Evolutionary conservation across 64 coral and sea anemone species (phyloP).

Genomic region (Montipora sp.): DNA sequence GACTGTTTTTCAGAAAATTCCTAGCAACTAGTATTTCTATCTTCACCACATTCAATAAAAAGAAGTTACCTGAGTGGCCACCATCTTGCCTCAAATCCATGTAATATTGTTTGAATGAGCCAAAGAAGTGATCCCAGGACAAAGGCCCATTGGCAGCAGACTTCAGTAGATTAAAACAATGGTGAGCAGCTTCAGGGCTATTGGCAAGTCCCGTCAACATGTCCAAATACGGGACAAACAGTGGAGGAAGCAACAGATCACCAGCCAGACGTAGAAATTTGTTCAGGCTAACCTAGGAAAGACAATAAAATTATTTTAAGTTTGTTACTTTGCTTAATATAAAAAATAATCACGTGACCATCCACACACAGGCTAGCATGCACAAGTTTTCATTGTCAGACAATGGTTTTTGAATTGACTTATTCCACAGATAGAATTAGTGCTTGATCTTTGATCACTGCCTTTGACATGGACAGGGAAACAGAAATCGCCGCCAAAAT

Average conservation of each 20-base stretch:
- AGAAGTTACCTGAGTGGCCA: conserved; percentile 61
- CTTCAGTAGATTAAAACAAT: conserved; percentile 96
- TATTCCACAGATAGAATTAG: too few species aligned
- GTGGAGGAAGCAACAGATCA: conserved; percentile 79
- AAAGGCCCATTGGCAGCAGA: conserved; percentile 78
- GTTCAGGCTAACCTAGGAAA: conserved; percentile 74
- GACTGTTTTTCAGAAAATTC: too few species aligned
- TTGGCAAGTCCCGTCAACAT: conserved; percentile 89
- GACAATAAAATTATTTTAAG: background rate
- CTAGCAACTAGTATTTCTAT: too few species aligned
- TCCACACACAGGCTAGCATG: too few species aligned
- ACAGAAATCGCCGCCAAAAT: too few species aligned
- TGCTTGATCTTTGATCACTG: too few species aligned
- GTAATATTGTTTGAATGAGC: conserved; percentile 94
- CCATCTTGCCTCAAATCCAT: conserved; percentile 89
- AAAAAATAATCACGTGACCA: too few species aligned
- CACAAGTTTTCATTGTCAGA: too few species aligned
- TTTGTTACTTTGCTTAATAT: too few species aligned
- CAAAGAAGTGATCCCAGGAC: conserved; percentile 99
- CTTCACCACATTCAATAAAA: too few species aligned
- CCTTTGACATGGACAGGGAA: too few species aligned
- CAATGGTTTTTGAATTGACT: too few species aligned
- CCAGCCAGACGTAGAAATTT: conserved; percentile 96
- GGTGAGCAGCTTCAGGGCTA: conserved; percentile 87
- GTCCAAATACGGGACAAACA: conserved; percentile 97